These are phyloP conservation scores for Ormyrus thymus DNA, from an alignment of 2,888 invertebrate genomes.

Conservation along the genomic window DNA sequence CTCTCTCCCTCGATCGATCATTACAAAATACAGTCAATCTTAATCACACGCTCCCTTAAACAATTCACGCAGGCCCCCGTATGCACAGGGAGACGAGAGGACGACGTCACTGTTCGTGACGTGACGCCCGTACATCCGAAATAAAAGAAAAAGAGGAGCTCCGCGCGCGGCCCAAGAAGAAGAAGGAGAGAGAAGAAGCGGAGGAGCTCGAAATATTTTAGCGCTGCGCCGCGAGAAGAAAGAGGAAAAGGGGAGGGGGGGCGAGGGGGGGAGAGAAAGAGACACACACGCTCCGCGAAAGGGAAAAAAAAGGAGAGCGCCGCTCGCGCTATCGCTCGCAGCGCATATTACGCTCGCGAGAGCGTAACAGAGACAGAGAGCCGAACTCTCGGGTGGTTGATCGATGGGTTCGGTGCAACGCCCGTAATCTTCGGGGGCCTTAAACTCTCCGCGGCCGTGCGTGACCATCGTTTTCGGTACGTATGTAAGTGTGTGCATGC, in stretches of 20 bases:
- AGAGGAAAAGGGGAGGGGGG: constrained; percentile 18
- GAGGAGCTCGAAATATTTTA: constrained; percentile 28
- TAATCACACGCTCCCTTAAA: constrained; percentile 51
- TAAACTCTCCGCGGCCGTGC: constrained; percentile 68
- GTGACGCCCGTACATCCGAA: background rate
- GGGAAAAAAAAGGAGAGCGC: constrained; percentile 10
- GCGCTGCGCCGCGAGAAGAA: constrained; percentile 14
- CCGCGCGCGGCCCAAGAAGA: background rate
- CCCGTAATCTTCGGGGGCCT: constrained; percentile 73
- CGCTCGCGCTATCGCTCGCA: constrained; percentile 3
- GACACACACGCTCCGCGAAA: constrained; percentile 6
- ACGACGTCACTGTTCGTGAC: constrained; percentile 28
- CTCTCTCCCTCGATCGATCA: constrained; percentile 30
- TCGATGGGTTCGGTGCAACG: constrained; percentile 72
- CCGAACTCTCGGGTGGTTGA: constrained; percentile 49
- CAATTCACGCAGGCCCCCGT: constrained; percentile 13
- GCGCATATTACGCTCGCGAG: constrained; percentile 7
- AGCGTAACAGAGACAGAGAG: constrained; percentile 3
- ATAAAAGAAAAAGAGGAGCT: background rate
- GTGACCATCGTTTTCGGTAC: constrained; percentile 65
- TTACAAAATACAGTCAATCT: constrained; percentile 54
- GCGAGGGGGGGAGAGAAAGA: constrained; percentile 14
- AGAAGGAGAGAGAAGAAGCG: background rate
- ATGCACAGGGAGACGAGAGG: background rate
- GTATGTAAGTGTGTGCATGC: constrained; percentile 32